Base-by-base conservation (phyloP, 2,113 vertebrate genomes). In the Callipepla squamata region DNA sequence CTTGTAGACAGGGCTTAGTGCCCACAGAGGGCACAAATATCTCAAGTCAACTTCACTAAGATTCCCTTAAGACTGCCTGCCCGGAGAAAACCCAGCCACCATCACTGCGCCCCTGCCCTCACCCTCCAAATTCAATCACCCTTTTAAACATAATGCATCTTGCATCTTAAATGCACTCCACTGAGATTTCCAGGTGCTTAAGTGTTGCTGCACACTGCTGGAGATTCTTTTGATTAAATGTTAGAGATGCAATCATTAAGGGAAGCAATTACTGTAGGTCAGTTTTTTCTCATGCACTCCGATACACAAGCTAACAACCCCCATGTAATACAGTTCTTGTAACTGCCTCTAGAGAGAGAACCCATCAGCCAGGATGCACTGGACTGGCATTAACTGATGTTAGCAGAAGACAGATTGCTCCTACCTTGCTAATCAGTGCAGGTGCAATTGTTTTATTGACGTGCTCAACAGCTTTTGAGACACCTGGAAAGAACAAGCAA, bases 371-470 rank as follows among this genome's bases (percentile, higher is more conserved):
- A 51, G 59, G 70, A 44, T 40, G n/a, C 7, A 9, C 74, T 53
- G 17, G 23, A 66, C 61, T 19, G 79, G 80, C 70, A 83, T 42
- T 13, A 57, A 77, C 70, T 45, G 25, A 45, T 87, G 97, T 98
- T 97, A 98, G 97, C 97, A 95, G 96, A 97, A 97, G 91, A 97
- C 98, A 94, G 95, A 97, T 96, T 97, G 96, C 98, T 98, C 99
- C 98, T 99, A 99, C 99, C 99, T 99, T 98, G 97, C 98, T 98
- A 98, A 99, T 89, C 98, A 99, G 98, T 98, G 98, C 98, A 98
- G 99, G 99, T 92, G 99, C 99, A 98, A 99, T 99, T 96, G 98
- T 98, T 97, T 99, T 99, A 99, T 99, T 99, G 99, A 99, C 97
- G 99, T 99, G 98, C 95, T 99, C 98, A 99, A 99, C 99, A 97